These are phyloP conservation scores for Lethenteron reissneri DNA, from an alignment of 2,113 vertebrate species.

Conservation along the genomic window DNA sequence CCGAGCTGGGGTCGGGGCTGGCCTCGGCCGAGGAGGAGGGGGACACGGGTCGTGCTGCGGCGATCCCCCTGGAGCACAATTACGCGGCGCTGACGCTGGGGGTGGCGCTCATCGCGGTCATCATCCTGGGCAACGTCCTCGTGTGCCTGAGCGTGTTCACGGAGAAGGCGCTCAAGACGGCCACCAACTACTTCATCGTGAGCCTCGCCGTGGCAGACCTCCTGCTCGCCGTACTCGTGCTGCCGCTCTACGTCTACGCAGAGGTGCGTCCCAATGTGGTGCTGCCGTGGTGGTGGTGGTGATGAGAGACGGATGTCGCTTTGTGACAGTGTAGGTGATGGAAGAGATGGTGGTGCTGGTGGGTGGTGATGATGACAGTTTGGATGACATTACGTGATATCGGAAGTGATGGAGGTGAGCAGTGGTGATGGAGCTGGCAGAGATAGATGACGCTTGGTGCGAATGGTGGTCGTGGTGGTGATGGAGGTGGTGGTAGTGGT, in stretches of 20 bases:
- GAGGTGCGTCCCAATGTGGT: constrained; percentile 18
- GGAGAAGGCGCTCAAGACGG: constrained; percentile 29
- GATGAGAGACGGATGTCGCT: too few relatives aligned
- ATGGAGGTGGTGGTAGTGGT: too few relatives aligned
- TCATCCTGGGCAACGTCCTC: constrained; percentile 29
- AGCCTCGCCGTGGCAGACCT: constrained; percentile 30
- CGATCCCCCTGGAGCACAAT: constrained; percentile 17
- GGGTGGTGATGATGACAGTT: too few relatives aligned
- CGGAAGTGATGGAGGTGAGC: too few relatives aligned
- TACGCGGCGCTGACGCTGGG: constrained; percentile 24
- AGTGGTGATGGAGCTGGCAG: too few relatives aligned
- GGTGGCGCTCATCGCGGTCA: constrained; percentile 24
- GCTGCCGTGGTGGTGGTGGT: too few relatives aligned
- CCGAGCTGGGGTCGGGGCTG: not conserved
- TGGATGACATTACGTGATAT: too few relatives aligned
- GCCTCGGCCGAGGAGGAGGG: constrained; percentile 89
- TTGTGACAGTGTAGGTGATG: too few relatives aligned
- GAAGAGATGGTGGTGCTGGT: too few relatives aligned
- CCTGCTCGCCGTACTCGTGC: constrained; percentile 24
- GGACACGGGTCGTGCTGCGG: constrained; percentile 47
- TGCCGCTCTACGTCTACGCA: constrained; percentile 27
- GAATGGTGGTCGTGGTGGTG: too few relatives aligned
- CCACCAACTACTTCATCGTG: constrained; percentile 38
- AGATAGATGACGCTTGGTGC: too few relatives aligned
- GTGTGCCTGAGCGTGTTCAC: constrained; percentile 33